Percentiles rank a stretch among this genome's conserved stretches.
These are phyloP conservation scores for Cantharis rustica DNA, from an alignment of 2,888 invertebrate genomes.

Conservation along the genomic window DNA sequence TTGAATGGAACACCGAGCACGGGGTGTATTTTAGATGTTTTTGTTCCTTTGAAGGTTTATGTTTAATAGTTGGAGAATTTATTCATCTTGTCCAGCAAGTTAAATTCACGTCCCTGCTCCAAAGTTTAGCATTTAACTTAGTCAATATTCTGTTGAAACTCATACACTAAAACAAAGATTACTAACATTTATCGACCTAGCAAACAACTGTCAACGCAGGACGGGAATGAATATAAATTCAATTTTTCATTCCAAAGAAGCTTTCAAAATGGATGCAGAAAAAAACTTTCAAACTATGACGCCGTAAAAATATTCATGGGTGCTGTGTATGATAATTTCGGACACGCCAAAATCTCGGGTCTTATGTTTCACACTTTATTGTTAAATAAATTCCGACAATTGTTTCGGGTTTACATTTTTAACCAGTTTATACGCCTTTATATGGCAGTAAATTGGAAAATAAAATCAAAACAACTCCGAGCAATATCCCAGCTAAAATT, in stretches of 20 bases:
- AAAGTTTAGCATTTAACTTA: background rate
- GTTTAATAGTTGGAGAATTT: background rate
- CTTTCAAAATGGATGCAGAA: background rate
- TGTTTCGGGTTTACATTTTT: background rate
- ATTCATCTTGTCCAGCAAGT: background rate
- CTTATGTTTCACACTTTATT: background rate
- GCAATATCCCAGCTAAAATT: background rate
- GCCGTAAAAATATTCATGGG: background rate
- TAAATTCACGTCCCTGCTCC: background rate
- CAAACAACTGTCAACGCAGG: background rate
- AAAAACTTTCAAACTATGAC: background rate
- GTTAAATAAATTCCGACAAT: background rate
- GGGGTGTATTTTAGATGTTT: background rate
- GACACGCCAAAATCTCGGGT: background rate
- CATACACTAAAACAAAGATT: background rate
- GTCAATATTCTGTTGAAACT: background rate
- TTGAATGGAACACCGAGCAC: background rate
- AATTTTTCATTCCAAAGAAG: background rate
- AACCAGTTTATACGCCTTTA: background rate
- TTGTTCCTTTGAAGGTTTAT: background rate
- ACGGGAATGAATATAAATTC: background rate
- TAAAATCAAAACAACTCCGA: background rate
- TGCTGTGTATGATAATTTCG: background rate
- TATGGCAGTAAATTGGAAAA: background rate
- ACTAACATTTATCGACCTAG: background rate